Evolutionary conservation across 2,113 vertebrate genomes (phyloP), one percentile per base, ranked within the genome.

Genomic region (Mugil cephalus): DNA sequence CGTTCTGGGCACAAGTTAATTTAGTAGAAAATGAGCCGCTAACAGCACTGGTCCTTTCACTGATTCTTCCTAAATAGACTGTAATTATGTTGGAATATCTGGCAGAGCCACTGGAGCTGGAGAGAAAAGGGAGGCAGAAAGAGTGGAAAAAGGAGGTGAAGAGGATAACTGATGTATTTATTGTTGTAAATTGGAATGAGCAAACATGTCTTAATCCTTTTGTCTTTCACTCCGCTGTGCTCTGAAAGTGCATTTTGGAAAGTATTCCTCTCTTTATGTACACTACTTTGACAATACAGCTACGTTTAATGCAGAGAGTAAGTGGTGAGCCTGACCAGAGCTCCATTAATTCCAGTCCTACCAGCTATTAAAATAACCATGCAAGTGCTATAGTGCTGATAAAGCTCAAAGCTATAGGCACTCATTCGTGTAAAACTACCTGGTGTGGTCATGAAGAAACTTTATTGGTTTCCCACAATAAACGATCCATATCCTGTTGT

Each of bases 11-110:
- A 40, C 60, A 80, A 87, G 83, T 88, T 91, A 82, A 92, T 92
- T 92, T 91, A 81, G 82, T 78, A 83, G 87, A 84, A 91, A 92
- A 93, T 87, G 78, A 80, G 87, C 72, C 62, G 61, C 81, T 82
- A 90, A 90, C 84, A 84, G 72, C 74, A 56, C 66, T 47, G 73
- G 85, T 83, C 78, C 74, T 83, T 90, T 83, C 70, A 81, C 66
- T 69, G 72, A 88, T 77, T 88, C 61, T 71, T 88, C 69, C 69
- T 86, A 89, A 92, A 92, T 87, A 82, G 83, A 82, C 82, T 85
- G 77, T 82, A 91, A 92, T 90, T 89, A 87, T 69, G 82, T 85
- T 54, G 48, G 81, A 81, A 84, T 80, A 88, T 79, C 77, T 69
- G 67, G 56, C 54, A 2, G 62, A 64, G 55, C 48, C 58, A 14